A percentile compares a stretch with the other conserved stretches of the same genome.
These are phyloP conservation scores for Tryphoninae sp. DNA, from an alignment of 2,888 invertebrate species.

Conservation along the genomic window DNA sequence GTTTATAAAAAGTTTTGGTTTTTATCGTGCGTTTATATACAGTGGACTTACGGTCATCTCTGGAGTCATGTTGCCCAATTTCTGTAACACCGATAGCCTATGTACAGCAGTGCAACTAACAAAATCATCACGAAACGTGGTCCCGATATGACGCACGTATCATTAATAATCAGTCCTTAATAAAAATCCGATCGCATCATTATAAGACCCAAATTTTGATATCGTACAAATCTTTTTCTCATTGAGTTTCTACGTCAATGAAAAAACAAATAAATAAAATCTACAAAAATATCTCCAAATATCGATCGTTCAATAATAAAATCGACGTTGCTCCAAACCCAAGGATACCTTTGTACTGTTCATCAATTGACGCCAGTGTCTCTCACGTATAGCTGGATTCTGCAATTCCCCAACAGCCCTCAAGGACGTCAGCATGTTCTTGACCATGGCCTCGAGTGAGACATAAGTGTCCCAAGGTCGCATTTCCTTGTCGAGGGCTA, in stretches of 20 bases:
- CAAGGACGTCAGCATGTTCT: constrained; percentile 97
- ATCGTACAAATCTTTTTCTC: constrained; percentile 18
- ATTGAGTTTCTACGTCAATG: constrained; percentile 10
- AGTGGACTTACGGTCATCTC: constrained; percentile 81
- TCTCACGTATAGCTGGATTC: constrained; percentile 96
- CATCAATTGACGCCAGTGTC: constrained; percentile 99
- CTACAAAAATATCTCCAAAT: constrained; percentile 20
- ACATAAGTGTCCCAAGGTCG: constrained; percentile 95
- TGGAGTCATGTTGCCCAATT: constrained; percentile 81
- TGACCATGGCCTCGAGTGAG: constrained; percentile 94
- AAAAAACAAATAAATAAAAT: neutral
- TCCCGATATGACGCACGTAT: constrained; percentile 41
- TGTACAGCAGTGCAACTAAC: constrained; percentile 80
- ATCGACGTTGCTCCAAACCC: constrained; percentile 60
- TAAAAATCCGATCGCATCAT: constrained; percentile 27
- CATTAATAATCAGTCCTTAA: constrained; percentile 22
- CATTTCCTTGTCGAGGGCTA: constrained; percentile 96
- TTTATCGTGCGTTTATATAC: constrained; percentile 76
- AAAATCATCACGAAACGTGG: constrained; percentile 45
- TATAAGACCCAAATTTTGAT: constrained; percentile 32
- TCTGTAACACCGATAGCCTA: constrained; percentile 81
- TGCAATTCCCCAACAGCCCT: constrained; percentile 97
- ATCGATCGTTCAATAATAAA: constrained; percentile 13
- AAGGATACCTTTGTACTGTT: constrained; percentile 93
- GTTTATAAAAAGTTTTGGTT: constrained; percentile 33